phyloP scores from a whole-genome alignment of 2,113 vertebrate genomes.

The Vicugna pacos region DNA sequence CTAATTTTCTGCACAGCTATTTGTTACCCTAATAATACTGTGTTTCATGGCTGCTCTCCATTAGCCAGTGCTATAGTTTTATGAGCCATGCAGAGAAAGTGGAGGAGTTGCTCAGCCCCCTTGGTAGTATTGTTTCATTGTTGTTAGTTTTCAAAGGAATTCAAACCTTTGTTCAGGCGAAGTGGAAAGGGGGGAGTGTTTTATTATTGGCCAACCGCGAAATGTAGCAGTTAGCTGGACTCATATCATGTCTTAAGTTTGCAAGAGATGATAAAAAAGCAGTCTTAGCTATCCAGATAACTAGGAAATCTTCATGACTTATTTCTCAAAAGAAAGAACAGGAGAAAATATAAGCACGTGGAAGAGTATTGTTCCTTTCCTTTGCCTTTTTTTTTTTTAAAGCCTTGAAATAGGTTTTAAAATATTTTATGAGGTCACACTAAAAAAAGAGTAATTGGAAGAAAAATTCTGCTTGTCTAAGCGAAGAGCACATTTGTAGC shows the following conservation, averaged over 20 bases:
- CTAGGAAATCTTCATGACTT: conserved; percentile 72
- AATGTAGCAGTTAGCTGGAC: neutral
- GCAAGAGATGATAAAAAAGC: conserved; percentile 54
- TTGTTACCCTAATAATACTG: conserved; percentile 50
- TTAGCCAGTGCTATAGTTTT: conserved; percentile 60
- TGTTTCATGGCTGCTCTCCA: conserved; percentile 69
- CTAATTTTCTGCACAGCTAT: conserved; percentile 69
- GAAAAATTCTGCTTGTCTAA: conserved; percentile 93
- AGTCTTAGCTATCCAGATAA: conserved; percentile 51
- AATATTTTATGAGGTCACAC: conserved; percentile 89
- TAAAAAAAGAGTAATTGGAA: conserved; percentile 91
- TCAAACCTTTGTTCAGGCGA: neutral
- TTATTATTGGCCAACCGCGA: conserved; percentile 45
- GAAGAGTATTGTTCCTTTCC: conserved; percentile 73
- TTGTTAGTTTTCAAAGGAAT: conserved; percentile 65
- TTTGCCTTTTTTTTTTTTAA: neutral
- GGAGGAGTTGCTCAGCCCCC: neutral
- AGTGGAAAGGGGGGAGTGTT: neutral
- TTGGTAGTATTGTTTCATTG: neutral
- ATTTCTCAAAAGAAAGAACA: conserved; percentile 75
- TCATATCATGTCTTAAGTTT: conserved; percentile 35
- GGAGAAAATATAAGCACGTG: neutral
- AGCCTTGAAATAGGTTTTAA: conserved; percentile 87
- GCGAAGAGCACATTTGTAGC: conserved; percentile 91
- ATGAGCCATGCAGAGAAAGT: conserved; percentile 11